Evolutionary conservation across 2,797 vertebrate species (phyloP), one percentile per base, ranked within the genome.

Genomic region (Nannoperca australis): DNA sequence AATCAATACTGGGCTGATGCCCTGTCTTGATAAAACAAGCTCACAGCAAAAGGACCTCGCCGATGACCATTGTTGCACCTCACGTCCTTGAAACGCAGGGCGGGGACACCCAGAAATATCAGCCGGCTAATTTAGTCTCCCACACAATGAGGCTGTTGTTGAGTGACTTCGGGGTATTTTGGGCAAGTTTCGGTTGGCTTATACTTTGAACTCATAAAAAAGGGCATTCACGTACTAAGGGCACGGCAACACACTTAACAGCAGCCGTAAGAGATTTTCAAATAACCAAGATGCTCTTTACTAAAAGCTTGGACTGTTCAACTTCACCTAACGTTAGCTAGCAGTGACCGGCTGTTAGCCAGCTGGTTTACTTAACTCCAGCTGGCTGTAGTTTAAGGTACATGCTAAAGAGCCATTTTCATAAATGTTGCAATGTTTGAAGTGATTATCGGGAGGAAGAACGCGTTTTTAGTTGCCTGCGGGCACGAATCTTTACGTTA

Each of bases 11-110:
- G 92, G 90, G 82, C 87, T 76, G 84, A 85, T 88, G 83, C 85
- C 92, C 92, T 83, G 67, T 60, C 72, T 76, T 73, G 89, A 92
- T 91, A 69, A 87, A 84, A 65, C 7, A 38, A 38, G 36, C 45
- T 58, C 42, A 78, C 58, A 63, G 8, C 65, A 27, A 82, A 78
- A 61, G 54, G 38, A 74, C 78, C 67, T 62, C 22, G 67, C 62
- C 72, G 66, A 86, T 93, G 85, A 80, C 90, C 86, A 93, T 95
- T 94, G 89, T 94, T 93, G 79, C 85, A 91, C 88, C 79, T 91
- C 77, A 75, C 78, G 88, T 92, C 89, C 85, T 92, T 92, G 86
- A 92, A 87, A 79, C 18, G 61, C 84, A 84, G 93, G 94, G 91
- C 62, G 90, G 91, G 60, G 87, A 88, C 91, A 82, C 73, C 70